Percentiles rank a stretch among this genome's conserved stretches.
Conservation (phyloP, 1,140 invertebrate species). For the Trypoxylus dichotomus region DNA sequence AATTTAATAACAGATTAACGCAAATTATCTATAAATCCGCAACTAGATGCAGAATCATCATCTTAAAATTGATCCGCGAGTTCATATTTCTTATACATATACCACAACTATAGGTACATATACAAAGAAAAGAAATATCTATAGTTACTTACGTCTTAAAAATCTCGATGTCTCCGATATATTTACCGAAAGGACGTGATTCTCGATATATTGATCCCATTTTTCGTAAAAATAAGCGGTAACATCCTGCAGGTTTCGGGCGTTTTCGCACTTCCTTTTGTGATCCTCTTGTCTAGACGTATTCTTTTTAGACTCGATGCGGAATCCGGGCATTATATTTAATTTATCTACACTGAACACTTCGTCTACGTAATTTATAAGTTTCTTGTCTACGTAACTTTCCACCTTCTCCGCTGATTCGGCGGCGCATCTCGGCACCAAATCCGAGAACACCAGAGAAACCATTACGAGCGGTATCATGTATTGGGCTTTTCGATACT, state of each 20-base stretch:
- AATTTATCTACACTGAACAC: constrained; percentile 51
- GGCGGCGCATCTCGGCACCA: constrained; percentile 31
- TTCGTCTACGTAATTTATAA: constrained; percentile 52
- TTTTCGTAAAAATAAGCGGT: constrained; percentile 46
- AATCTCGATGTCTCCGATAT: constrained; percentile 61
- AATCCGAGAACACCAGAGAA: neutral
- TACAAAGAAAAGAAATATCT: neutral
- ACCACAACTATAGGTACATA: no score
- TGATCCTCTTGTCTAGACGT: constrained; percentile 22
- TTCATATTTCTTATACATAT: no score
- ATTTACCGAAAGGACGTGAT: constrained; percentile 59
- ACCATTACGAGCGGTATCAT: neutral
- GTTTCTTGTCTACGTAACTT: constrained; percentile 46
- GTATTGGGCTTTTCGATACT: constrained; percentile 16
- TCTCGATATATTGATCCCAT: constrained; percentile 51
- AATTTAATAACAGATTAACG: no score
- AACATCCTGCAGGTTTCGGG: constrained; percentile 36
- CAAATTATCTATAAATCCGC: no score
- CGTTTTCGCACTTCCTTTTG: constrained; percentile 34
- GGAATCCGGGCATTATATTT: constrained; percentile 58
- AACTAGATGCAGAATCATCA: no score
- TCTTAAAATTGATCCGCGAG: no score
- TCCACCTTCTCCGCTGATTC: neutral
- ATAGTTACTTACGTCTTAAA: constrained; percentile 57
- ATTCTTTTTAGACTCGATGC: constrained; percentile 47